phyloP scores from a whole-genome alignment of 1,140 invertebrate genomes.

The Nymphalis io region DNA sequence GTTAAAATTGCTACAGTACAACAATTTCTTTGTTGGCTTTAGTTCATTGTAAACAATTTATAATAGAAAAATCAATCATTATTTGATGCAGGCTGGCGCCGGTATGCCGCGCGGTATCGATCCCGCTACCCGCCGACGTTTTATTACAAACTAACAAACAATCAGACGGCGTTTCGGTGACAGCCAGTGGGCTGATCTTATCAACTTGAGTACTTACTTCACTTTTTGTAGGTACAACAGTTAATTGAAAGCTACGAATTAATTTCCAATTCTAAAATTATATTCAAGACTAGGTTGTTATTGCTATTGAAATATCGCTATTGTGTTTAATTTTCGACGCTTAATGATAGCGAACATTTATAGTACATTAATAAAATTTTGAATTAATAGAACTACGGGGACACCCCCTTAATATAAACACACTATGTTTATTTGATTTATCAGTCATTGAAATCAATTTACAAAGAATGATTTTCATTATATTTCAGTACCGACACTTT shows the following conservation, averaged over 20 bases:
- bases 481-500: no score
- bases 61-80: constrained; percentile 6
- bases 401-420: no score
- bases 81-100: constrained; percentile 31
- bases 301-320: no score
- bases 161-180: constrained; percentile 23
- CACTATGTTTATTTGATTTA: no score
- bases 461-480: no score
- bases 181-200: constrained; percentile 18
- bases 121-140: constrained; percentile 27
- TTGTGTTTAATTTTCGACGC: no score
- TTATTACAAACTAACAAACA: constrained; percentile 34
- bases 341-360: no score
- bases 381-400: no score
- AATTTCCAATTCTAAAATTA: background rate
- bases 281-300: no score
- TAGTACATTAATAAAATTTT: no score
- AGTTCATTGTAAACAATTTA: constrained; percentile 2
- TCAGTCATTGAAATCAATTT: no score
- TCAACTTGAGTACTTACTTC: constrained; percentile 16
- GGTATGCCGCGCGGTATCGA: constrained; percentile 34
- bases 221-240: background rate
- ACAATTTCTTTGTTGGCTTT: background rate
- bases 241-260: no score
- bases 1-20: background rate